A percentile compares a stretch with the other conserved stretches of the same genome.
phyloP scores from a whole-genome alignment of 2,113 vertebrate genomes.

The Sphyrna mokarran region DNA sequence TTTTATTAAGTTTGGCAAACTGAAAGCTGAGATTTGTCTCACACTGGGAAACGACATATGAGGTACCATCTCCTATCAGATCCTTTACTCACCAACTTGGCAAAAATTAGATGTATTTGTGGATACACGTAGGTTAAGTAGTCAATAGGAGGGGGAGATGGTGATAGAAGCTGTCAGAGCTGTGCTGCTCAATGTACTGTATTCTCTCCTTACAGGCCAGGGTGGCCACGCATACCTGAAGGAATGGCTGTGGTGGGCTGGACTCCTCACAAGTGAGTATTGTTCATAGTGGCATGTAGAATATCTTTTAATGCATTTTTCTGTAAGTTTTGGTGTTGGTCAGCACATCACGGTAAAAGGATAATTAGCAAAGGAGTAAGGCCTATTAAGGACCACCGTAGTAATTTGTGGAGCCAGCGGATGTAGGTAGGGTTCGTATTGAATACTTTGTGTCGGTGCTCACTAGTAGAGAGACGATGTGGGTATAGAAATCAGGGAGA shows the following conservation, averaged over 20 bases:
- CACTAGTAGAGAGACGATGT: too few relatives aligned
- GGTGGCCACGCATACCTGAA: conserved; percentile 72
- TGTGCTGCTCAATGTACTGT: neutral
- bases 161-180: neutral
- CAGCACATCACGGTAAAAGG: neutral
- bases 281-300: neutral
- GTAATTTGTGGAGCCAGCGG: too few relatives aligned
- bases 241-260: conserved; percentile 78
- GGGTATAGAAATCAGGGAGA: too few relatives aligned
- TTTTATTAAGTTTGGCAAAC: neutral
- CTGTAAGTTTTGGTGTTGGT: neutral
- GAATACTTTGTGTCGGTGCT: too few relatives aligned
- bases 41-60: neutral
- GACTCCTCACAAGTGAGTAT: conserved; percentile 75
- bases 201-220: conserved; percentile 55
- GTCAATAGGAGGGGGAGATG: neutral
- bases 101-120: neutral
- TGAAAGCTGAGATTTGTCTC: neutral
- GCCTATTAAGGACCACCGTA: too few relatives aligned
- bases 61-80: neutral
- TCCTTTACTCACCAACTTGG: neutral
- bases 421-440: too few relatives aligned
- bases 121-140: neutral
- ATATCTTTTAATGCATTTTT: neutral
- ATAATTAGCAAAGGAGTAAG: neutral